phyloP scores from a whole-genome alignment of 1,140 invertebrate species.

The Lanistes nyassanus region DNA sequence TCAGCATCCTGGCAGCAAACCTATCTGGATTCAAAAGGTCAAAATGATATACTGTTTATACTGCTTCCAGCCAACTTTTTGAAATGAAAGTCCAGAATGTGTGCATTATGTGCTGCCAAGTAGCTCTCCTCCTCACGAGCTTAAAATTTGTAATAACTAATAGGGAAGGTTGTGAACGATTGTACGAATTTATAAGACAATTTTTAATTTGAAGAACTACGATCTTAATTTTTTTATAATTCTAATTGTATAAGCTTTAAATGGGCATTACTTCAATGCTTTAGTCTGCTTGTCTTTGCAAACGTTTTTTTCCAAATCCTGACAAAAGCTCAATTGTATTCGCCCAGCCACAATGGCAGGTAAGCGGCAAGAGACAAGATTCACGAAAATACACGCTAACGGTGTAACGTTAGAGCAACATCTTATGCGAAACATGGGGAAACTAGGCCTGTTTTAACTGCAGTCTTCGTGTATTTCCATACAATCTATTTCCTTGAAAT shows the following conservation, averaged over 20 bases:
- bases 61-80: neutral
- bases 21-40: neutral
- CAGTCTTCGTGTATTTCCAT: neutral
- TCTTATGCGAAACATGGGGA: neutral
- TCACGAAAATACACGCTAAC: neutral
- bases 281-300: too few relatives aligned
- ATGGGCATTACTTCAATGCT: too few relatives aligned
- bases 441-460: neutral
- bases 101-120: neutral
- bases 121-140: neutral
- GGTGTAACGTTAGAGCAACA: neutral
- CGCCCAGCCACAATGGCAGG: too few relatives aligned
- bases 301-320: too few relatives aligned
- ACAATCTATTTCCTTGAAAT: neutral
- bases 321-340: too few relatives aligned
- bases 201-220: too few relatives aligned
- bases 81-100: neutral
- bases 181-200: too few relatives aligned
- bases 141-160: neutral
- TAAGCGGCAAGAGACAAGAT: too few relatives aligned
- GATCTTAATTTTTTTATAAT: too few relatives aligned
- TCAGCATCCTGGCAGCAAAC: too few relatives aligned
- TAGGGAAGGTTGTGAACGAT: too few relatives aligned
- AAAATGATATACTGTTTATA: neutral
- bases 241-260: too few relatives aligned